Evolutionary conservation across 2,797 vertebrate species (phyloP).

Genomic region (Scolopax rusticola): DNA sequence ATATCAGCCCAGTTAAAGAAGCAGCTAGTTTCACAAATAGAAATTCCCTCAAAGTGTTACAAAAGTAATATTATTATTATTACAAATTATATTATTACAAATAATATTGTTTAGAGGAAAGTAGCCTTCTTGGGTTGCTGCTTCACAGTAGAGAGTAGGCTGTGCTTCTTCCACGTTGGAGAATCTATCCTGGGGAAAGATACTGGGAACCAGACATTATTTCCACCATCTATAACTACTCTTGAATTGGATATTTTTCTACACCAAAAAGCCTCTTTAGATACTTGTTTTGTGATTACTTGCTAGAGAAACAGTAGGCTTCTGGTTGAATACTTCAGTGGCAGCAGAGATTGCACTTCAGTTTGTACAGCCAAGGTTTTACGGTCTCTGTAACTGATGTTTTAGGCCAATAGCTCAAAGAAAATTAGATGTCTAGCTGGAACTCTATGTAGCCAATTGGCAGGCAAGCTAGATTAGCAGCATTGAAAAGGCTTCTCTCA

Average conservation of each 20-base stretch:
- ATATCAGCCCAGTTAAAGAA: background rate
- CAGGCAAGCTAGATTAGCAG: background rate
- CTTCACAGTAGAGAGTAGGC: background rate
- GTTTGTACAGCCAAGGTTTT: slow-evolving; percentile 16
- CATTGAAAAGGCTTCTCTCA: slow-evolving; percentile 5
- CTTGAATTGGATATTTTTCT: background rate
- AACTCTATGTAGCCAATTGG: background rate
- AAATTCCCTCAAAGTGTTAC: background rate
- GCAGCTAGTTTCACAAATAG: background rate
- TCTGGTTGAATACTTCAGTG: background rate
- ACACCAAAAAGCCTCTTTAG: background rate
- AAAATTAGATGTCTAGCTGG: background rate
- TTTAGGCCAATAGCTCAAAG: slow-evolving; percentile 11
- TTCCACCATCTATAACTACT: background rate
- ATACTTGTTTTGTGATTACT: background rate
- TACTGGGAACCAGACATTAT: background rate
- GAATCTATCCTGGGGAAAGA: background rate
- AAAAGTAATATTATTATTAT: background rate
- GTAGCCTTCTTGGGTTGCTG: background rate
- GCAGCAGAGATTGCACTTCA: background rate
- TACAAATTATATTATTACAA: too few relatives aligned
- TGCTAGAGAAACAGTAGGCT: background rate
- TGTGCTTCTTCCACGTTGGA: background rate
- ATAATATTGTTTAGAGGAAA: background rate
- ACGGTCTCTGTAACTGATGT: background rate